These are phyloP conservation scores for Odontesthes bonariensis DNA, from an alignment of 2,113 vertebrate genomes.

Conservation along the genomic window DNA sequence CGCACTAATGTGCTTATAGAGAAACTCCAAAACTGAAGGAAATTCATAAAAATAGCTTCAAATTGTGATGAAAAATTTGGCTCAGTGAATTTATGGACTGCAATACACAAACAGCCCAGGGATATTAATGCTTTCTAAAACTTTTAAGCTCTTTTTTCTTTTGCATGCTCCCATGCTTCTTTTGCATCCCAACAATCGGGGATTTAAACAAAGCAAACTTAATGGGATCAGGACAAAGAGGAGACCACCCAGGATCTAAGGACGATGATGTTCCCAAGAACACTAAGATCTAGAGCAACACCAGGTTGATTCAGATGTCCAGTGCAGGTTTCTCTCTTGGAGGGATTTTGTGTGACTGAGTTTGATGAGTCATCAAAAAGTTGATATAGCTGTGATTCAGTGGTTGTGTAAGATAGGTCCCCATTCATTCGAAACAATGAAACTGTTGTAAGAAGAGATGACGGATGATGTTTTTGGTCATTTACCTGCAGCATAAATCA, in stretches of 20 bases:
- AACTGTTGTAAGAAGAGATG: background rate
- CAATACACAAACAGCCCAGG: too few species aligned
- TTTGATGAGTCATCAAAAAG: constrained; percentile 9
- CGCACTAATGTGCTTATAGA: too few species aligned
- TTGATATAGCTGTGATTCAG: constrained; percentile 13
- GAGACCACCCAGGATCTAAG: constrained; percentile 67
- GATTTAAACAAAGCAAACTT: constrained; percentile 33
- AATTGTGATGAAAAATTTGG: too few species aligned
- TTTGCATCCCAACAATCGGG: constrained; percentile 16
- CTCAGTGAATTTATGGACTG: too few species aligned
- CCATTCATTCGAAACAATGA: constrained; percentile 9
- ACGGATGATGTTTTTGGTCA: background rate
- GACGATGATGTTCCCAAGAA: constrained; percentile 34
- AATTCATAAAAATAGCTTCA: too few species aligned
- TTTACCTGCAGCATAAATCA: background rate
- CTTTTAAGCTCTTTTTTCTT: background rate
- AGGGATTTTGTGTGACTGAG: constrained; percentile 23
- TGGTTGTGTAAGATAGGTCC: constrained; percentile 32
- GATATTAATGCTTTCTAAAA: too few species aligned
- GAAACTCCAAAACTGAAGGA: too few species aligned
- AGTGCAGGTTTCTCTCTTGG: constrained; percentile 36
- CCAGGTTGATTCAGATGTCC: constrained; percentile 59
- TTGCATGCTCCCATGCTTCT: too few species aligned
- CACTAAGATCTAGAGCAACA: constrained; percentile 54
- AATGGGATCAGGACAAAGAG: constrained; percentile 23